Conservation (phyloP, 2,113 vertebrate species). For the Crocuta crocuta region DNA sequence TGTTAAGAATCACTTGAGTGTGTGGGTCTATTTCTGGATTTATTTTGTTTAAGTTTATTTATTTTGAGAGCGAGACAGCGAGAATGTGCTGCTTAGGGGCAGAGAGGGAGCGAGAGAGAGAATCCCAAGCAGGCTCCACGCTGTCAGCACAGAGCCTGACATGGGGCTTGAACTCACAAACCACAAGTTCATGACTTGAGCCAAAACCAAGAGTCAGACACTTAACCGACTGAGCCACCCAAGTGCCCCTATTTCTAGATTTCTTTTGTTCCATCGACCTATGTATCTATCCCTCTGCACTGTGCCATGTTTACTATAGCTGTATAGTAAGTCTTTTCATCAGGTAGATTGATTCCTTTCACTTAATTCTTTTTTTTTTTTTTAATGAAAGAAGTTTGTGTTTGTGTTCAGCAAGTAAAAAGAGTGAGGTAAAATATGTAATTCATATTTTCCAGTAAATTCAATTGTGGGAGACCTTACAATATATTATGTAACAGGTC, state of each 20-base stretch:
- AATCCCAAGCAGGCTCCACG: no score
- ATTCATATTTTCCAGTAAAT: neutral
- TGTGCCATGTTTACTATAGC: neutral
- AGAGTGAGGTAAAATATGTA: neutral
- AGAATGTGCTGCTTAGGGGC: no score
- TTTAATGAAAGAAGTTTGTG: neutral
- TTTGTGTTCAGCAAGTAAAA: neutral
- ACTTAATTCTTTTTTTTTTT: neutral
- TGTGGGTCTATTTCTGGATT: neutral
- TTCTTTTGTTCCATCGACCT: neutral
- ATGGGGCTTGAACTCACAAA: no score
- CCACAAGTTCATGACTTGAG: no score
- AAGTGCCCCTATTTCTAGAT: neutral
- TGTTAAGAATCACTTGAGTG: neutral
- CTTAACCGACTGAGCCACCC: no score
- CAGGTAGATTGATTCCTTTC: neutral
- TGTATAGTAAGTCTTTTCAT: neutral
- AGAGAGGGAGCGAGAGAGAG: no score
- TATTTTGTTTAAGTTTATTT: neutral
- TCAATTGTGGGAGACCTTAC: neutral
- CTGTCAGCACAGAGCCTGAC: no score
- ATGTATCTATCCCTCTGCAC: neutral
- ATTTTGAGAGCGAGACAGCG: no score
- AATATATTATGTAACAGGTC: neutral
- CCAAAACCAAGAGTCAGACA: no score